A percentile compares a stretch with the other conserved stretches of the same genome.
These are phyloP conservation scores for Clistopyga incitator DNA, from an alignment of 2,888 invertebrate genomes.

Conservation along the genomic window DNA sequence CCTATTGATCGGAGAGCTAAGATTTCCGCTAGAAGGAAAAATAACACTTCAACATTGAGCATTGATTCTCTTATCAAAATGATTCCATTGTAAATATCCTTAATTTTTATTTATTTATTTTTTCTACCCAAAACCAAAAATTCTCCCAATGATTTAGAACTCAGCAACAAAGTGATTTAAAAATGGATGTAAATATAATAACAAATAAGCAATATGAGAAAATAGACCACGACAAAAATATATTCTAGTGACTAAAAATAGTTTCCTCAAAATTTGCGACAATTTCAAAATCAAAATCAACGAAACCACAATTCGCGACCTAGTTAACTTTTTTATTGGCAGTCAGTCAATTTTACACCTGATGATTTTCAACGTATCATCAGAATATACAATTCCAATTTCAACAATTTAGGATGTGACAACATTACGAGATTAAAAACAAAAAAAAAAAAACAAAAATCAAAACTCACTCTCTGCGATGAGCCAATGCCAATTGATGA, in stretches of 20 bases:
- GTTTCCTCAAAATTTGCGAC: too few species aligned
- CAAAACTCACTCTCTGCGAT: constrained; percentile 79
- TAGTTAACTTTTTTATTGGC: neutral
- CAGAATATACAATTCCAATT: neutral
- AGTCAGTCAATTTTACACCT: neutral
- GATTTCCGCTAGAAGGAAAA: constrained; percentile 79
- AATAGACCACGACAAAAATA: too few species aligned
- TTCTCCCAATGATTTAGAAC: too few species aligned
- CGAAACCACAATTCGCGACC: neutral
- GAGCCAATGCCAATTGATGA: constrained; percentile 76
- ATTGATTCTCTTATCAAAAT: neutral
- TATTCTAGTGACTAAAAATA: too few species aligned
- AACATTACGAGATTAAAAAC: neutral
- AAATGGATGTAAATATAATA: too few species aligned
- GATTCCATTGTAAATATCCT: too few species aligned
- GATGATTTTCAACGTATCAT: neutral
- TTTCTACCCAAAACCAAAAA: too few species aligned
- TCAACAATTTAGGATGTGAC: neutral
- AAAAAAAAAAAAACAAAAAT: too few species aligned
- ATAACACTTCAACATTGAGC: constrained; percentile 36
- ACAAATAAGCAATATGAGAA: too few species aligned
- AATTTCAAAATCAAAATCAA: neutral
- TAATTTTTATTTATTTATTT: too few species aligned
- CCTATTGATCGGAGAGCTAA: constrained; percentile 80
- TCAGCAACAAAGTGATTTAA: too few species aligned